Conservation (phyloP, 2,797 vertebrate genomes). For the Smutsia gigantea region DNA sequence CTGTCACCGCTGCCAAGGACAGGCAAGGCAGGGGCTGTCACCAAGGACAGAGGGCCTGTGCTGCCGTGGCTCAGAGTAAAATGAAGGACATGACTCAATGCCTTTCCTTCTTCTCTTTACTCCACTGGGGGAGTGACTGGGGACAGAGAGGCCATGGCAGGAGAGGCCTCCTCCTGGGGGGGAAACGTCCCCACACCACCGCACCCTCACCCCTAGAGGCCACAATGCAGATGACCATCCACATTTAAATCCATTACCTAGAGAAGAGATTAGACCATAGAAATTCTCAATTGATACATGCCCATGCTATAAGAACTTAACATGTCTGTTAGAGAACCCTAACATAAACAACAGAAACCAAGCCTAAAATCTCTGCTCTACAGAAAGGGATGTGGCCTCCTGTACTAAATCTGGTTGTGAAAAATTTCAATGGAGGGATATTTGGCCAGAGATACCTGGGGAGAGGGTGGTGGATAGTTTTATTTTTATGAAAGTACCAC, state of each 20-base stretch:
- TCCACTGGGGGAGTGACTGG: neutral
- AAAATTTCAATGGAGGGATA: neutral
- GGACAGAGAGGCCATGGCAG: neutral
- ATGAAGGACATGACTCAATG: neutral
- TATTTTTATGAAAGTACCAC: neutral
- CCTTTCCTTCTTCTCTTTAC: neutral
- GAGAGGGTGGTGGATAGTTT: neutral
- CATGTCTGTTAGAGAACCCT: neutral
- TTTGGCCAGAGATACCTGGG: neutral
- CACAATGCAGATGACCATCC: rapidly evolving
- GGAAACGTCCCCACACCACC: neutral
- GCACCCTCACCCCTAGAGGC: neutral
- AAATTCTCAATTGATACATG: neutral
- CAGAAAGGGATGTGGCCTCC: neutral
- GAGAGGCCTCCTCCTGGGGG: neutral
- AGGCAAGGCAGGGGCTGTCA: neutral
- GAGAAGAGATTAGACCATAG: neutral
- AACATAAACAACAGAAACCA: neutral
- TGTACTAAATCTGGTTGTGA: neutral
- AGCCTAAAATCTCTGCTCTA: neutral
- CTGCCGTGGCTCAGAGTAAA: neutral
- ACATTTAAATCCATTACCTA: neutral
- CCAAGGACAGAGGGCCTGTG: neutral
- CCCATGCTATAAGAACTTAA: neutral
- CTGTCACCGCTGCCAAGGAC: neutral